Base-by-base conservation (phyloP, 2,113 vertebrate genomes). In the Crypturellus undulatus region DNA sequence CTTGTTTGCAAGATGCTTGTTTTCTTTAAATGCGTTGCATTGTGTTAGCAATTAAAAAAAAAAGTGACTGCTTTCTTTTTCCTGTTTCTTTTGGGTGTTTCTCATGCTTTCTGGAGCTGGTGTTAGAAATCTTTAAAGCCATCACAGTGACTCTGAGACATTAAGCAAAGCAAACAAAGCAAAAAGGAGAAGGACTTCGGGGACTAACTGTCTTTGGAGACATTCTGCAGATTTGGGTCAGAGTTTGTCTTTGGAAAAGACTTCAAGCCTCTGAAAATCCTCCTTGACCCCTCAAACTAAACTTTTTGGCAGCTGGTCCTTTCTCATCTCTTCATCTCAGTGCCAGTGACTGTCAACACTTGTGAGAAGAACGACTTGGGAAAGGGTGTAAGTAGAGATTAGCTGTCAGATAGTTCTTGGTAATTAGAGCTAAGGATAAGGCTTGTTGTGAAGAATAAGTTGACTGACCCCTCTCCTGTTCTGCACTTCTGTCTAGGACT, bases 211-310 rank as follows among this genome's bases (percentile, higher is more conserved):
- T 6, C 45, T 68, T 26, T 51, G 43, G 12, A 42, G 15, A 7
- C 17, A 24, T 73, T 0, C 0, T 36, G 34, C 32, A 5, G 7
- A 14, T 65, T 63, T 36, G 21, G 6, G 9, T 38, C 25, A 42
- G 12, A 32, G 6, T 68, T 89, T 32, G 34, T 62, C 30, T 73
- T 60, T 47, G 68, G 79, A n/a, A 67, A 63, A 67, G 8, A 15
- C 24, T 22, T 70, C 12, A 32, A 4, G 24, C 62, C 13, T 75
- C 14, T 76, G 58, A 32, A 49, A 82, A 68, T 26, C 2, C 4
- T 15, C 26, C 45, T 51, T 75, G 19, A 30, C 3, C 4, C 1
- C 26, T 87, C 5, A 43, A 25, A 38, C 10, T 8, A 14, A 16
- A 12, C 67, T 84, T 84, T 77, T 81, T 75, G 79, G 38, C 34